A percentile compares a stretch with the other conserved stretches of the same genome.
phyloP scores from a whole-genome alignment of 1,140 invertebrate species.

The Philaenus spumarius region DNA sequence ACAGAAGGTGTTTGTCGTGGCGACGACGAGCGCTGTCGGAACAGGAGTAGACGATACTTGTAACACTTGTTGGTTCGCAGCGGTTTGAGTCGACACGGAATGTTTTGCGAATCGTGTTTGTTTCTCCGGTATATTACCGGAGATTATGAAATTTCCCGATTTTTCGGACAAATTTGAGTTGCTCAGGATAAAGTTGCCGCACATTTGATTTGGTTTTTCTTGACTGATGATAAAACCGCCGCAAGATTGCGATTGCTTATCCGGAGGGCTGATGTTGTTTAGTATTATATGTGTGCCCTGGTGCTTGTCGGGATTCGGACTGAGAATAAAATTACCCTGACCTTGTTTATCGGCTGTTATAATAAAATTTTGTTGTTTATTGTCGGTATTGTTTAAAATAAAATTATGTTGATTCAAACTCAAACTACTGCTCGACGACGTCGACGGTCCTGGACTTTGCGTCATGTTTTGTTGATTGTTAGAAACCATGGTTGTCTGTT shows the following conservation, averaged over 20 bases:
- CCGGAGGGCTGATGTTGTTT: constrained; percentile 23
- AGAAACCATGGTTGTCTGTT: constrained; percentile 61
- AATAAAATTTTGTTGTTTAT: constrained; percentile 32
- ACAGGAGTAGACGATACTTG: constrained; percentile 27
- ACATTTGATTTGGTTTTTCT: constrained; percentile 17
- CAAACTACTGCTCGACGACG: constrained; percentile 22
- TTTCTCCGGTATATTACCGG: constrained; percentile 18
- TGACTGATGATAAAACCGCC: constrained; percentile 29
- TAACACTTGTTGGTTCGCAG: constrained; percentile 45
- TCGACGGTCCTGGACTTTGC: constrained; percentile 11
- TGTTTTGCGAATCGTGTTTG: constrained; percentile 37
- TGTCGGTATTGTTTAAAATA: constrained; percentile 26
- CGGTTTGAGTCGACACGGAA: constrained; percentile 67
- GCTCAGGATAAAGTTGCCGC: constrained; percentile 23
- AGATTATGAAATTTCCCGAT: constrained; percentile 25
- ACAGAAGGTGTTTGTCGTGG: constrained; percentile 49
- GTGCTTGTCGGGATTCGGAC: constrained; percentile 27
- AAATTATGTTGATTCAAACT: constrained; percentile 28
- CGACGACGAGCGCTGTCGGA: constrained; percentile 38
- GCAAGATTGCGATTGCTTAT: constrained; percentile 19
- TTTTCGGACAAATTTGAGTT: constrained; percentile 30
- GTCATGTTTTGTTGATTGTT: constrained; percentile 48
- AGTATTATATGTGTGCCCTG: constrained; percentile 26
- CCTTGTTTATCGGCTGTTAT: constrained; percentile 29
- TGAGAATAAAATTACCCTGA: constrained; percentile 31